A percentile compares a stretch with the other conserved stretches of the same genome.
Conservation (phyloP, 1,140 invertebrate genomes). For the Oscheius sp. region DNA sequence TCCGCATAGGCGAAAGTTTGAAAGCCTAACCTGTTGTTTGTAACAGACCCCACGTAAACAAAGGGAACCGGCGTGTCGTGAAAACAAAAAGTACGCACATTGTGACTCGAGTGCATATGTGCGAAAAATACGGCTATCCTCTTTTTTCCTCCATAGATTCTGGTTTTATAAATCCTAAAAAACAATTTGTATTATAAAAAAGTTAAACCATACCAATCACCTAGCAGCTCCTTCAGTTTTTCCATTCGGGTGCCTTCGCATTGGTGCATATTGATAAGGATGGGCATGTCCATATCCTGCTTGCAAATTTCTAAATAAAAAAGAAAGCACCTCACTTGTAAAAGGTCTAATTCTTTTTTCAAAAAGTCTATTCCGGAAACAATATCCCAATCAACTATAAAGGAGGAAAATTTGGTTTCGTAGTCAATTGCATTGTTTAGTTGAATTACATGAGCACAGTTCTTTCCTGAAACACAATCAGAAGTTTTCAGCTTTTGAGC, state of each 20-base stretch:
- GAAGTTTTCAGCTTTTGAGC: not conserved
- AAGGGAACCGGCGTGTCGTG: conserved; percentile 24
- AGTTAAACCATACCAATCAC: conserved; percentile 8
- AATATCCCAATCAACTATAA: conserved; percentile 26
- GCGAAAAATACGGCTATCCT: conserved; percentile 33
- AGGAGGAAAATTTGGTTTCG: conserved; percentile 11
- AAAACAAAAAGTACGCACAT: conserved; percentile 21
- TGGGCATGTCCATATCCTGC: conserved; percentile 25
- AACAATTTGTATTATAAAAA: conserved; percentile 1
- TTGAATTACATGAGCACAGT: conserved; percentile 30
- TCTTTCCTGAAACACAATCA: conserved; percentile 10
- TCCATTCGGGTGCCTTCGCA: conserved; percentile 17
- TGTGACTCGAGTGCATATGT: conserved; percentile 27
- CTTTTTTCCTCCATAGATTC: not conserved
- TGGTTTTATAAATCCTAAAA: conserved; percentile 16
- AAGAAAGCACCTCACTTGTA: no score
- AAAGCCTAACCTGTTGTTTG: conserved; percentile 19
- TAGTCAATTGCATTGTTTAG: conserved; percentile 38
- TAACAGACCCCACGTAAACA: conserved; percentile 33
- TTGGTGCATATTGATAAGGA: conserved; percentile 36
- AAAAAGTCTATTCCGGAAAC: conserved; percentile 12
- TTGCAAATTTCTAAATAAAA: not conserved
- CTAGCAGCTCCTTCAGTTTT: conserved; percentile 25
- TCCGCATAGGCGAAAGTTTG: not conserved
- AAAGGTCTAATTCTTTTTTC: conserved; percentile 8